A percentile compares a stretch with the other conserved stretches of the same genome.
Evolutionary conservation across 2,888 invertebrate genomes (phyloP).

Genomic region (Bombyx huttoni): DNA sequence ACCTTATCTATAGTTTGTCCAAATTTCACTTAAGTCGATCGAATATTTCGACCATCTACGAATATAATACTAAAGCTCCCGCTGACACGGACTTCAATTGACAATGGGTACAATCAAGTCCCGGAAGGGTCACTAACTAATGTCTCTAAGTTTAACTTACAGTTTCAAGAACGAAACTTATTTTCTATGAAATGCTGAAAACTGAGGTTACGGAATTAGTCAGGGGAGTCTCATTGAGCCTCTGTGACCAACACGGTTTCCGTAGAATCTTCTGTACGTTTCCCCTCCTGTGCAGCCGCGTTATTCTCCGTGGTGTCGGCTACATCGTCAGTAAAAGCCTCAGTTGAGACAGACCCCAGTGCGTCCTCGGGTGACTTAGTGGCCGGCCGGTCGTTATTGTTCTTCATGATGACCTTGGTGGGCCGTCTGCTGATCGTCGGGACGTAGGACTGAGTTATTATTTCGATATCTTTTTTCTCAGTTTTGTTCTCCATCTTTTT

Average conservation of each 20-base stretch:
- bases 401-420: conserved; percentile 51
- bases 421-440: conserved; percentile 49
- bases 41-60: conserved; percentile 29
- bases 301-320: conserved; percentile 5
- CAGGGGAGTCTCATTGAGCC: conserved; percentile 22
- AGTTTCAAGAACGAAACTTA: conserved; percentile 65
- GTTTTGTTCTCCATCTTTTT: conserved; percentile 28
- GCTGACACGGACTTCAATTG: conserved; percentile 6
- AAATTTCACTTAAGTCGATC: conserved; percentile 34
- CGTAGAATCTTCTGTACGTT: conserved; percentile 14
- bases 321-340: conserved; percentile 13
- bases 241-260: conserved; percentile 15
- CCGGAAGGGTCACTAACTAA: conserved; percentile 36
- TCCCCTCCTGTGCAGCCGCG: conserved; percentile 2
- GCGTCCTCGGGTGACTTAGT: conserved; percentile 10
- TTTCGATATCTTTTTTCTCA: conserved; percentile 51
- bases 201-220: conserved; percentile 42
- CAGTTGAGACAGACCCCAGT: conserved; percentile 15
- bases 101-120: conserved; percentile 6
- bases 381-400: conserved; percentile 26
- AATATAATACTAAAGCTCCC: conserved; percentile 21
- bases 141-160: conserved; percentile 59
- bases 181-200: conserved; percentile 59
- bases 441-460: conserved; percentile 52
- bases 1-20: conserved; percentile 64